Conservation (phyloP, 2,888 invertebrate species). For the Agrochola litura region DNA sequence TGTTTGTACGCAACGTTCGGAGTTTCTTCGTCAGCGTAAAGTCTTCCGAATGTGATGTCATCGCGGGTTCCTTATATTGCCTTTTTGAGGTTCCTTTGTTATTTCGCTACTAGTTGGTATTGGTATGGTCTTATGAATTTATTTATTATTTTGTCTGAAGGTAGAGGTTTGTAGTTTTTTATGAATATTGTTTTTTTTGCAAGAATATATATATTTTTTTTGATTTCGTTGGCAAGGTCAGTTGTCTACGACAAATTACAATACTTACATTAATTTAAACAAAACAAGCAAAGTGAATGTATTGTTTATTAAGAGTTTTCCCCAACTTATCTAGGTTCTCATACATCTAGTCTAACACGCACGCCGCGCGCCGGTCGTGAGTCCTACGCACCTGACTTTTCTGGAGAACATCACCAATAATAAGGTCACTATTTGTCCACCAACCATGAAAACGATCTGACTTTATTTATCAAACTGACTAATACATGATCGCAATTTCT, state of each 20-base stretch:
- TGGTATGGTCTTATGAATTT: background rate
- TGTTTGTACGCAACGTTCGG: constrained; percentile 27
- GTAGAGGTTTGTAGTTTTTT: background rate
- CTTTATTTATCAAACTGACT: background rate
- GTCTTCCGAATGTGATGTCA: constrained; percentile 28
- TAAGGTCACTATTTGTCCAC: background rate
- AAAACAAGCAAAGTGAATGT: background rate
- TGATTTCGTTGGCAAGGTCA: background rate
- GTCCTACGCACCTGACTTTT: background rate
- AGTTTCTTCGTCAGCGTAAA: constrained; percentile 36
- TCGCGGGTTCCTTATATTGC: background rate
- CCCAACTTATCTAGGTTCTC: background rate
- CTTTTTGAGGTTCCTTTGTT: constrained; percentile 19
- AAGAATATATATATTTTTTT: background rate
- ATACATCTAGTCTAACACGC: background rate
- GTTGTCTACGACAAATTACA: background rate
- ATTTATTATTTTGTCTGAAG: background rate
- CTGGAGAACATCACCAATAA: background rate
- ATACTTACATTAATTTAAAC: background rate
- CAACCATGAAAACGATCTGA: background rate
- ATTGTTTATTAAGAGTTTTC: background rate
- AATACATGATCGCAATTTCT: background rate
- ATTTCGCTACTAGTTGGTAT: background rate
- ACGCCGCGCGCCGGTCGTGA: background rate
- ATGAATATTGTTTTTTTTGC: background rate